Percentiles rank a stretch among this genome's conserved stretches.
Evolutionary conservation across 2,797 vertebrate species (phyloP).

Genomic region (Phaenicophaeus curvirostris): DNA sequence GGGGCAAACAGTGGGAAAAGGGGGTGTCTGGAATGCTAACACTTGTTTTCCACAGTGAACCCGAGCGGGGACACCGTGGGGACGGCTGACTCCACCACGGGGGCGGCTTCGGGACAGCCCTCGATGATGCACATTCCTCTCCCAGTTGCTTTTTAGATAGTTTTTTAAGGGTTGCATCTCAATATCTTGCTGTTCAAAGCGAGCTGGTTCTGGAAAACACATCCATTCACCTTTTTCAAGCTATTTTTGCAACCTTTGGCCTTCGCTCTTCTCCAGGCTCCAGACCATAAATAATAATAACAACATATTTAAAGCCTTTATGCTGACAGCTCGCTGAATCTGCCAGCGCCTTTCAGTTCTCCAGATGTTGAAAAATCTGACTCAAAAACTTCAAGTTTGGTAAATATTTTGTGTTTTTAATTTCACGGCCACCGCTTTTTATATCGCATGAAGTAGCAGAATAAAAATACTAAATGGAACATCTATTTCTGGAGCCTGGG

Average conservation of each 20-base stretch:
- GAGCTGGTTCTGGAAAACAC: slow-evolving; percentile 34
- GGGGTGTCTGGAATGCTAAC: neutral
- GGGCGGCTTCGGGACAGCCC: neutral
- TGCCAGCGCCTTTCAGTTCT: slow-evolving; percentile 21
- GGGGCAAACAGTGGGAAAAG: neutral
- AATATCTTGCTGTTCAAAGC: neutral
- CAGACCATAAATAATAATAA: slow-evolving; percentile 58
- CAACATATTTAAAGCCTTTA: neutral
- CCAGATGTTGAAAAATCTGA: slow-evolving; percentile 46
- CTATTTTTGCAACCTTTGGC: slow-evolving; percentile 57
- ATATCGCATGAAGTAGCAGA: neutral
- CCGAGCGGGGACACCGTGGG: neutral
- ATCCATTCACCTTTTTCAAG: neutral
- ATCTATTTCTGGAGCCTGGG: neutral
- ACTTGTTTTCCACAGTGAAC: neutral
- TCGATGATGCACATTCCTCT: neutral
- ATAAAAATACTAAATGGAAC: neutral
- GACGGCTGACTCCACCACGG: neutral
- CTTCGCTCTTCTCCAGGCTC: neutral
- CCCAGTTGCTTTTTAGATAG: neutral
- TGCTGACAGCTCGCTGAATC: neutral
- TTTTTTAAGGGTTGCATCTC: neutral
- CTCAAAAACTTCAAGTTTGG: slow-evolving; percentile 8
- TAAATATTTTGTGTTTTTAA: slow-evolving; percentile 34
- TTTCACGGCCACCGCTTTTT: neutral